Evolutionary conservation across 2,113 vertebrate genomes (phyloP).

Genomic region (Corythornis cristatus): DNA sequence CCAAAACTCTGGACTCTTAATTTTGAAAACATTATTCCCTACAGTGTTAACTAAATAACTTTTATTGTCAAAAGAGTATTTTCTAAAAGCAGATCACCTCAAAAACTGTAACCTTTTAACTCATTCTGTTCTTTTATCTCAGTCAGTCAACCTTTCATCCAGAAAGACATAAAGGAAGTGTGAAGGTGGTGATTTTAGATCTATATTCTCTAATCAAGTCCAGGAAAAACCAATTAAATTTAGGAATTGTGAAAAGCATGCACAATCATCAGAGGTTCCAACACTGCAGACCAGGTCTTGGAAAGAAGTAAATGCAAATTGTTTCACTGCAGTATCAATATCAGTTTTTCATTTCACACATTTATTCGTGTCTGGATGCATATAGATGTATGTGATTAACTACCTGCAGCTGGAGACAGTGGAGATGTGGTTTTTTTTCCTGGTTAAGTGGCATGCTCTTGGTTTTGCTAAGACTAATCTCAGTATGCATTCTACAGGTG

Average conservation of each 20-base stretch:
- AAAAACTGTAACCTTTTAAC: not conserved
- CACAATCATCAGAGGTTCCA: not conserved
- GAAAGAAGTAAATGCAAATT: not conserved
- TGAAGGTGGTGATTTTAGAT: not conserved
- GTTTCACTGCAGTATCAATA: not conserved
- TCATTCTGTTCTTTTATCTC: not conserved
- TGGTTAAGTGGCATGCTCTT: accelerated
- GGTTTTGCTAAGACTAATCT: not conserved
- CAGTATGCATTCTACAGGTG: accelerated
- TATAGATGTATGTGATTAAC: not conserved
- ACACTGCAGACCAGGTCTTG: too few relatives aligned
- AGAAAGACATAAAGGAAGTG: not conserved
- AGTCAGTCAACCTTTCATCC: not conserved
- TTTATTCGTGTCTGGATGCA: accelerated
- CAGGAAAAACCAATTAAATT: not conserved
- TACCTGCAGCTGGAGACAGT: not conserved
- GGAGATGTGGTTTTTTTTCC: not conserved
- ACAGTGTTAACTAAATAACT: not conserved
- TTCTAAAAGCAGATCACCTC: not conserved
- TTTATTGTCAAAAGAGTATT: not conserved
- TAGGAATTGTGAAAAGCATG: accelerated
- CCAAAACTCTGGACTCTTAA: not conserved
- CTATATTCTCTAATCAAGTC: not conserved
- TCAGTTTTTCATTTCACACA: not conserved
- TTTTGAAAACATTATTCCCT: not conserved